Evolutionary conservation across 2,113 vertebrate species (phyloP), one percentile per base, ranked within the genome.

Genomic region (Mirounga angustirostris): DNA sequence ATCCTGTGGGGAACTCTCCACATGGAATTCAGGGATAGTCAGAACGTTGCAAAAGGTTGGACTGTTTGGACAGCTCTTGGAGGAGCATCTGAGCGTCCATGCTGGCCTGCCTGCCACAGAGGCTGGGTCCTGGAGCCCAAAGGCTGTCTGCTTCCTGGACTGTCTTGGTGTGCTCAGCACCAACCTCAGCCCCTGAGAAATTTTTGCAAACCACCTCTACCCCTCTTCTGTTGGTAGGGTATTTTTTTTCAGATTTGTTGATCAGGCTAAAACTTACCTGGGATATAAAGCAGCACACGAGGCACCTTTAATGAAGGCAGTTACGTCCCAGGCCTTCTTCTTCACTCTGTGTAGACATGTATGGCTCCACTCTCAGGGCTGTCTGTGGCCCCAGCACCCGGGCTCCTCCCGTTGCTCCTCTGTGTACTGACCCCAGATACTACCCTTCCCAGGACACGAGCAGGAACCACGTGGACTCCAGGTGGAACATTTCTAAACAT

Each of bases 71-170:
- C 5, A 18, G 36, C 56, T 65, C 40, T 1, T 18, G 26, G 22
- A 2, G 8, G 46, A 46, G 7, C 3, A 2, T 54, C 82, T 14
- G 50, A 18, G 36, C 4, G 28, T 24, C 81, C 74, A 14, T 1
- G 8, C n/a, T 54, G 58, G 76, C 5, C 69, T 5, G 3, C 30
- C 21, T 5, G 28, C 21, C 22, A 0, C 0, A 2, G 36, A 58
- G 16, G 16, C 15, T 5, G 15, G 58, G 24, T 14, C 33, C 81
- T 82, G 76, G 33, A 67, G 61, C 63, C 24, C 54, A 8, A 2
- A n/a, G 85, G 33, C 30, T 26, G 7, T 43, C 36, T 19, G 10
- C 36, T 24, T 52, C 85, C 58, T 30, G 30, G 13, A 1, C 40
- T 18, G 9, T 26, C 36, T 18, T 16, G 56, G 1, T 58, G 56